phyloP scores from a whole-genome alignment of 1,140 invertebrate species.

The Leptoteleia sp. region DNA sequence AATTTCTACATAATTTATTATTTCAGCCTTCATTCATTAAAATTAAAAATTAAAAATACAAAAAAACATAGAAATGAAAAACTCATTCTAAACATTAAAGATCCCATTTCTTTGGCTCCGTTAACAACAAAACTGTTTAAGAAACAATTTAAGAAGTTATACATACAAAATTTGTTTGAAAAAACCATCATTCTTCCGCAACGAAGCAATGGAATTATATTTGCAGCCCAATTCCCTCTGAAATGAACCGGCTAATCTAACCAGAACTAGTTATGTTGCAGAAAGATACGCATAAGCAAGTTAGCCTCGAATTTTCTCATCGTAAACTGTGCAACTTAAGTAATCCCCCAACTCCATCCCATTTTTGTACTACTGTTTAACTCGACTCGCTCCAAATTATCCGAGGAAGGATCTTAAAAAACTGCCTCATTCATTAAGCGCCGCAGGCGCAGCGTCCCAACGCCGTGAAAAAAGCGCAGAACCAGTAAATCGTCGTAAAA shows the following conservation, averaged over 20 bases:
- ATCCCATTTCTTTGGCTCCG: too few relatives aligned
- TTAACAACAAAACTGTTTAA: too few relatives aligned
- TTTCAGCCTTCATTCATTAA: too few relatives aligned
- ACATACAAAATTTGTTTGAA: too few relatives aligned
- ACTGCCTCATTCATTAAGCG: conserved; percentile 25
- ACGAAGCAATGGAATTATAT: background rate
- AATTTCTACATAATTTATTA: too few relatives aligned
- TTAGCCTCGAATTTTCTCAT: conserved; percentile 39
- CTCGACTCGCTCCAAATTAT: conserved; percentile 16
- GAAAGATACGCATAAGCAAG: conserved; percentile 3
- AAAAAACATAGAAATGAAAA: too few relatives aligned
- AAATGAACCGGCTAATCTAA: background rate
- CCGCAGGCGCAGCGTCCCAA: conserved; percentile 1
- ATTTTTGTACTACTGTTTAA: conserved; percentile 31
- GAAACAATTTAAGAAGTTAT: too few relatives aligned
- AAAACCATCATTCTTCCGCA: too few relatives aligned
- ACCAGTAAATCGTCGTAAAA: conserved; percentile 49
- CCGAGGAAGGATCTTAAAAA: conserved; percentile 28
- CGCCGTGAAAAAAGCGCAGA: conserved; percentile 26
- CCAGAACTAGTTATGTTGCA: background rate
- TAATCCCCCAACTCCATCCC: background rate
- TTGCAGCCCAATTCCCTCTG: background rate
- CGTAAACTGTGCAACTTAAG: conserved; percentile 29
- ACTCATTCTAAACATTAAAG: too few relatives aligned
- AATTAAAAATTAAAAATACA: too few relatives aligned